Conservation (phyloP, 1,140 invertebrate genomes). For the Leptonema lineaticorne region DNA sequence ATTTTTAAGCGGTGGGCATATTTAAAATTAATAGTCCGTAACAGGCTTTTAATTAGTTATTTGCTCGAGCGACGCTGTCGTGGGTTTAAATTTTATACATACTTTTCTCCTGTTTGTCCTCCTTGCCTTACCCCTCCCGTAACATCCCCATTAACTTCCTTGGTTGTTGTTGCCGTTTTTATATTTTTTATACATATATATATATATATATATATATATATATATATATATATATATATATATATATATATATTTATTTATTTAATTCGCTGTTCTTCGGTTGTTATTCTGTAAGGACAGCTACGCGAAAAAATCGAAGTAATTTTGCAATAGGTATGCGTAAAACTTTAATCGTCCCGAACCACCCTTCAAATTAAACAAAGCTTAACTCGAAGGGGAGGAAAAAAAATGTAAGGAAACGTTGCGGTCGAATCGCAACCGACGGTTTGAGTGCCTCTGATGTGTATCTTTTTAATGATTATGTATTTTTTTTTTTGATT, state of each 20-base stretch:
- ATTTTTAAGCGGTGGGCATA: slow-evolving; percentile 28
- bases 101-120: too few species aligned
- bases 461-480: too few species aligned
- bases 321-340: slow-evolving; percentile 61
- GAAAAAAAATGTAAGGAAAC: slow-evolving; percentile 34
- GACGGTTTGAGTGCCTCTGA: too few species aligned
- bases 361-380: slow-evolving; percentile 61
- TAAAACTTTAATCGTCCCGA: slow-evolving; percentile 61
- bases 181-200: too few species aligned
- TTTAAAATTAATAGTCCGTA: slow-evolving; percentile 40
- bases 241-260: too few species aligned
- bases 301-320: slow-evolving; percentile 57
- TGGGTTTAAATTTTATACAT: slow-evolving; percentile 34
- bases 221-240: too few species aligned
- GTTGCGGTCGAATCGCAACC: too few species aligned
- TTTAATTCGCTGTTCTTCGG: not conserved
- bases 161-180: too few species aligned
- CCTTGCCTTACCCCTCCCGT: not conserved
- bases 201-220: too few species aligned
- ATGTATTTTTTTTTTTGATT: too few species aligned
- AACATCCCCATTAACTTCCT: not conserved
- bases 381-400: slow-evolving; percentile 52
- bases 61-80: slow-evolving; percentile 31
- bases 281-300: not conserved
- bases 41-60: slow-evolving; percentile 41